These are phyloP conservation scores for Whitmania pigra DNA, from an alignment of 1,140 invertebrate species.

Conservation along the genomic window DNA sequence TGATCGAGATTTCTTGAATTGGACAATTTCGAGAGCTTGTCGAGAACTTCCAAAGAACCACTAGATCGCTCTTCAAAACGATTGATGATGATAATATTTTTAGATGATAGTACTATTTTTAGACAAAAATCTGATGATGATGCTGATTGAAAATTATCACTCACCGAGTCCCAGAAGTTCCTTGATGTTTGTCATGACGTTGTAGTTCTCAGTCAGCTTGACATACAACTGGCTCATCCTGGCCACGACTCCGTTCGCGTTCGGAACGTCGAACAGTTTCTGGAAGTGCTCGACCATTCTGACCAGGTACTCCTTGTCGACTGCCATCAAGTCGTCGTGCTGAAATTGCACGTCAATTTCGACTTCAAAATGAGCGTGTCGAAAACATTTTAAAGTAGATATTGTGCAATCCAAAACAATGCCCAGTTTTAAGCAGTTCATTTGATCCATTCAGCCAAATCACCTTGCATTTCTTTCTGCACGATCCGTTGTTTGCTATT, in stretches of 20 bases:
- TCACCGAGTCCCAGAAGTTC: not conserved
- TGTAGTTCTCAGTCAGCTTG: not conserved
- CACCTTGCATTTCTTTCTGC: not conserved
- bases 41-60: too few relatives aligned
- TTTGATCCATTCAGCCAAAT: too few relatives aligned
- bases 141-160: not conserved
- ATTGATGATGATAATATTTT: too few relatives aligned
- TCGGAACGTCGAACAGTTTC: not conserved
- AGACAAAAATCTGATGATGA: too few relatives aligned
- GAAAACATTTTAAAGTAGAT: too few relatives aligned
- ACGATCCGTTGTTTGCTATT: not conserved
- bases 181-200: constrained; percentile 9
- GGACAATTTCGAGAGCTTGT: too few relatives aligned
- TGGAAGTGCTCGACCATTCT: not conserved
- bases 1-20: too few relatives aligned
- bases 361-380: not conserved
- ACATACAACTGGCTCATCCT: not conserved
- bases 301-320: not conserved
- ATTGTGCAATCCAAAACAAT: too few relatives aligned
- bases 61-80: too few relatives aligned
- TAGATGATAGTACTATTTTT: too few relatives aligned
- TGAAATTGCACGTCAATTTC: too few relatives aligned
- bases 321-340: not conserved
- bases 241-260: not conserved
- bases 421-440: too few relatives aligned